A percentile compares a stretch with the other conserved stretches of the same genome.
phyloP scores from a whole-genome alignment of 2,113 vertebrate species.

The Tragelaphus buxtoni region DNA sequence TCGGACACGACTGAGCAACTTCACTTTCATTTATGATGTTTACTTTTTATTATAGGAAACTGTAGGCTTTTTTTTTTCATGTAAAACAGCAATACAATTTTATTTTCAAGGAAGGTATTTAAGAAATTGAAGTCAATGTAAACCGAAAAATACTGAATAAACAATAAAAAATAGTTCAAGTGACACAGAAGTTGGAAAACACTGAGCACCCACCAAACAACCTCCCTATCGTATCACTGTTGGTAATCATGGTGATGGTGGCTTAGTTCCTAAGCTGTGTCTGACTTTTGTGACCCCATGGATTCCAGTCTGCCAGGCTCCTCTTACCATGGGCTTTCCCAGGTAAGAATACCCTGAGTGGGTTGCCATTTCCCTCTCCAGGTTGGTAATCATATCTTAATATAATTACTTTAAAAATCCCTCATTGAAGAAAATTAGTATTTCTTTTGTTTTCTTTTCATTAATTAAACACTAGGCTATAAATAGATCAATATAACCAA shows the following conservation, averaged over 20 bases:
- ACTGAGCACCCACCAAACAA: background rate
- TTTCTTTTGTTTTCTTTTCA: background rate
- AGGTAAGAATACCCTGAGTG: background rate
- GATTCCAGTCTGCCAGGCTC: background rate
- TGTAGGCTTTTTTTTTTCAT: background rate
- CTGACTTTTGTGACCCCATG: background rate
- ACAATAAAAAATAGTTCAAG: background rate
- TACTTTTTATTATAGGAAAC: background rate
- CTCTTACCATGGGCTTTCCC: background rate
- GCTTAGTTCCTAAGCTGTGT: background rate
- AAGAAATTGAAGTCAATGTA: background rate
- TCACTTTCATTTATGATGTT: background rate
- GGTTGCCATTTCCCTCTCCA: background rate
- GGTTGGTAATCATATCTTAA: background rate
- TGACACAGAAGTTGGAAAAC: background rate
- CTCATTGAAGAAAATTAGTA: background rate
- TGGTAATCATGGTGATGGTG: background rate
- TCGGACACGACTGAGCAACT: too few relatives aligned
- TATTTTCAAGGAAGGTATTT: background rate
- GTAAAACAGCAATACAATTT: conserved; percentile 20
- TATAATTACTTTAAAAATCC: conserved; percentile 24
- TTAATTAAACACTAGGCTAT: background rate
- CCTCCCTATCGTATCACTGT: background rate
- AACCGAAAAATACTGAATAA: conserved; percentile 8
- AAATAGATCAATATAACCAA: background rate